These are phyloP conservation scores for Petroica traversi DNA, from an alignment of 2,113 vertebrate species.

Conservation along the genomic window DNA sequence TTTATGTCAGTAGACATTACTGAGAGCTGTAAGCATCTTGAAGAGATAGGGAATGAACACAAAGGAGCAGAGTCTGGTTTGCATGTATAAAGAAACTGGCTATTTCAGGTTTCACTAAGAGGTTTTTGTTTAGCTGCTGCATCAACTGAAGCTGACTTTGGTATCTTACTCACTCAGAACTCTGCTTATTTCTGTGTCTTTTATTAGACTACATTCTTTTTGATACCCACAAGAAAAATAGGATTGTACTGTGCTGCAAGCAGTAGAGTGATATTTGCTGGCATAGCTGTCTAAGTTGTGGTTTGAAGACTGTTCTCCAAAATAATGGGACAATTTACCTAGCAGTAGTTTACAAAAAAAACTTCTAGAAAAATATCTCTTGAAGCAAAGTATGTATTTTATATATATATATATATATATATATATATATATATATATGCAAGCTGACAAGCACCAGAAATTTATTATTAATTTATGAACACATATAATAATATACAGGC, in stretches of 20 bases:
- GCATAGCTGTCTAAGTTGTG: neutral
- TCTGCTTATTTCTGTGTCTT: neutral
- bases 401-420: neutral
- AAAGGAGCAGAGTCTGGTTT: neutral
- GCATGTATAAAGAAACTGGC: neutral
- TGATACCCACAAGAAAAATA: neutral
- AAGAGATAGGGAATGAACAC: neutral
- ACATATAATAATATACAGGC: neutral
- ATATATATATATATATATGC: fast-evolving
- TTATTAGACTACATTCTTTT: neutral
- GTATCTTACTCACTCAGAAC: neutral
- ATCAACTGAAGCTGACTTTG: neutral
- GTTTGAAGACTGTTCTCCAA: neutral
- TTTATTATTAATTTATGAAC: neutral
- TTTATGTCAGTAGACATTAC: neutral
- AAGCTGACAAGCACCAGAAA: neutral
- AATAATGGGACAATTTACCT: neutral
- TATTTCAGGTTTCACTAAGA: neutral
- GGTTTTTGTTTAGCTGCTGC: conserved; percentile 11
- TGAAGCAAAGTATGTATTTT: neutral
- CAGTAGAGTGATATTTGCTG: neutral
- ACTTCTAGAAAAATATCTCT: neutral
- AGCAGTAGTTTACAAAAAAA: neutral
- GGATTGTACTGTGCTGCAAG: neutral
- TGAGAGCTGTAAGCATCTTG: neutral